Evolutionary conservation across 2,888 invertebrate genomes (phyloP).

Genomic region (Erebia ligea): DNA sequence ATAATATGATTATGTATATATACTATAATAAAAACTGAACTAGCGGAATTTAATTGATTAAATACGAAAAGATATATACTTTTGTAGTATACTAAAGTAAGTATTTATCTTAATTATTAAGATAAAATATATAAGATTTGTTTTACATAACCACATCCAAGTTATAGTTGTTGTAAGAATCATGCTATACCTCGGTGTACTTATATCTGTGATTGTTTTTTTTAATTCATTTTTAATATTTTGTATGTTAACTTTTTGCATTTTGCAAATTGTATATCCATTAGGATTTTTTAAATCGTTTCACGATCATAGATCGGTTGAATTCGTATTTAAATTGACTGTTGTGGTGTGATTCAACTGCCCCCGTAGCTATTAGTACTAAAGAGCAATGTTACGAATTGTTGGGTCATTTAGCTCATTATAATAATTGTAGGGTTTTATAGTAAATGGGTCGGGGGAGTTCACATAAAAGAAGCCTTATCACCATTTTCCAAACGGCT

Average conservation of each 20-base stretch:
- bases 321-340: constrained; percentile 54
- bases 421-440: constrained; percentile 32
- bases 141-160: constrained; percentile 31
- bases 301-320: not conserved
- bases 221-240: constrained; percentile 41
- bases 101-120: not conserved
- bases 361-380: constrained; percentile 46
- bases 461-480: no score
- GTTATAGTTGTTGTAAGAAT: constrained; percentile 48
- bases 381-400: constrained; percentile 23
- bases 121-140: not conserved
- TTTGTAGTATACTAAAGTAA: not conserved
- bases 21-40: constrained; percentile 7
- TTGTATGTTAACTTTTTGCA: not conserved
- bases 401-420: constrained; percentile 30
- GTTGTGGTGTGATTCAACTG: constrained; percentile 67
- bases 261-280: constrained; percentile 33
- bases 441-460: constrained; percentile 18
- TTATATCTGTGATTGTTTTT: constrained; percentile 58
- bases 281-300: constrained; percentile 38
- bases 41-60: not conserved
- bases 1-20: no score
- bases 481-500: no score
- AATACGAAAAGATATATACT: not conserved
- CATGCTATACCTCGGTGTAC: constrained; percentile 47